These are phyloP conservation scores for Otis tarda DNA, from an alignment of 2,113 vertebrate species.

Conservation along the genomic window DNA sequence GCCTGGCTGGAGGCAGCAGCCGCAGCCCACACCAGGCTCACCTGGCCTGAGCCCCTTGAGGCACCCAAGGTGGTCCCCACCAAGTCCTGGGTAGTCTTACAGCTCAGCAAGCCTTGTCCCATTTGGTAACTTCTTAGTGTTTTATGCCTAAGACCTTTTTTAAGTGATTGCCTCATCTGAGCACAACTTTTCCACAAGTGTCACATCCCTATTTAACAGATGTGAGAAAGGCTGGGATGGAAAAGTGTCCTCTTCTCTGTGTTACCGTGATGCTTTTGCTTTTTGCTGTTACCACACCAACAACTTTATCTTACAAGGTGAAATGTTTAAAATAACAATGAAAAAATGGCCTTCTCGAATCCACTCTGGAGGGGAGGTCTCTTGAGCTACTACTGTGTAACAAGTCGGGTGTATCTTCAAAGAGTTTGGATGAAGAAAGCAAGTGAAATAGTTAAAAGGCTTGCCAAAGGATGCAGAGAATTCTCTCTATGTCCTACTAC, in stretches of 20 bases:
- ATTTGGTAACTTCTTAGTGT: background rate
- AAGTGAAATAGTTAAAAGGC: background rate
- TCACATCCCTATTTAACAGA: background rate
- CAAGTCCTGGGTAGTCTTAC: background rate
- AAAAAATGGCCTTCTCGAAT: background rate
- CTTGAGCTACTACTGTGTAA: background rate
- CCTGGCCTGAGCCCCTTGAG: background rate
- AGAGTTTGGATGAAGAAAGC: background rate
- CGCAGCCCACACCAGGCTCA: rapidly evolving
- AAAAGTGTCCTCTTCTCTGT: background rate
- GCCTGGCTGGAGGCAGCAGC: background rate
- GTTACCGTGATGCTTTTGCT: background rate
- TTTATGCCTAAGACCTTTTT: background rate
- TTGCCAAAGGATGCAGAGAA: background rate
- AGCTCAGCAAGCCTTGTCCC: background rate
- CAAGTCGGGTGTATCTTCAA: background rate
- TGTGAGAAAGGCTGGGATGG: background rate
- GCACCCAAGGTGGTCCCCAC: too few species aligned
- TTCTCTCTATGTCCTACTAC: background rate
- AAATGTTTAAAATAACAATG: background rate
- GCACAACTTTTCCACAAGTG: background rate
- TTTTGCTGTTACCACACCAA: background rate
- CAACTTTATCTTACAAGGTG: background rate
- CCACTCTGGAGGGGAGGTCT: background rate
- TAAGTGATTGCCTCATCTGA: background rate